These are phyloP conservation scores for Menidia menidia DNA, from an alignment of 2,797 vertebrate genomes.

Conservation along the genomic window DNA sequence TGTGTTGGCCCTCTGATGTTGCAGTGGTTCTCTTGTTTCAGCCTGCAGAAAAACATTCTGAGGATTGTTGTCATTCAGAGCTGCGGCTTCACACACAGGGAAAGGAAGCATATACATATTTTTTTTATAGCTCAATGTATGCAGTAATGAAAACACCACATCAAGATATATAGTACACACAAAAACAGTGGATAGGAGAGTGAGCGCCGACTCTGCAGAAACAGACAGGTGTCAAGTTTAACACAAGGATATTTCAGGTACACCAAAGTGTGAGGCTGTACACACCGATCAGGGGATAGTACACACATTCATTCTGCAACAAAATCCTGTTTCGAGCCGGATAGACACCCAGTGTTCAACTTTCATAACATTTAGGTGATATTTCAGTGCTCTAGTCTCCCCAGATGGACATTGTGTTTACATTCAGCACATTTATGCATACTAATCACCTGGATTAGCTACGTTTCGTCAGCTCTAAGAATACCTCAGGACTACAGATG, in stretches of 20 bases:
- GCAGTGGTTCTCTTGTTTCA: conserved; percentile 15
- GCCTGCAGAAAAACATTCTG: conserved; percentile 26
- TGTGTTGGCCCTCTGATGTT: conserved; percentile 2
- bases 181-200: neutral
- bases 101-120: conserved; percentile 14
- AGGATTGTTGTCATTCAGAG: conserved; percentile 31
- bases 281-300: conserved; percentile 3
- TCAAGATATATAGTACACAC: neutral
- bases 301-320: neutral
- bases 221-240: neutral
- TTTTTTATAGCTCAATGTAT: conserved; percentile 17
- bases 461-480: too few relatives aligned
- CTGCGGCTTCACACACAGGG: conserved; percentile 18
- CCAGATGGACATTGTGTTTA: neutral
- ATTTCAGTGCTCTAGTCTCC: neutral
- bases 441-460: too few relatives aligned
- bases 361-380: conserved; percentile 10
- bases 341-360: neutral
- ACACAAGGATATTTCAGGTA: neutral
- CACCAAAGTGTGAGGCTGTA: neutral
- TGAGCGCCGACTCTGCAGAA: neutral
- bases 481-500: too few relatives aligned
- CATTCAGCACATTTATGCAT: neutral
- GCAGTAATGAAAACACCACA: neutral
- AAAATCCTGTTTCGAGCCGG: conserved; percentile 2